Evolutionary conservation across 2,113 vertebrate genomes (phyloP), one percentile per base, ranked within the genome.

Genomic region (Xyrauchen texanus): DNA sequence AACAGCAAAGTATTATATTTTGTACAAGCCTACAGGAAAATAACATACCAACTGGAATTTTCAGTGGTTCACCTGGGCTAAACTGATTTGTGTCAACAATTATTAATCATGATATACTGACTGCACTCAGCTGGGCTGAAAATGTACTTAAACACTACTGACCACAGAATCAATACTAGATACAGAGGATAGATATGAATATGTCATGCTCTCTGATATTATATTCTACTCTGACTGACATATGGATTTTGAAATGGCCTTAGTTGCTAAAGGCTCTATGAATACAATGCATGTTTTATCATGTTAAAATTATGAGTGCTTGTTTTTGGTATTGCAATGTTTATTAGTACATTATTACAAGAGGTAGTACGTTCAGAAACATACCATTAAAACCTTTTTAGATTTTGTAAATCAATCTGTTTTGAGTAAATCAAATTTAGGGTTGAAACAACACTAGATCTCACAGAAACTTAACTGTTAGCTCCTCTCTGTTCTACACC

Each of bases 101-200:
- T 42, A 66, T 78, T 84, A 84, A 70, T 9, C 63, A 78, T 76
- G 53, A 78, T 69, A 67, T 64, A 81, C 21, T 76, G 65, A 62
- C 82, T 66, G 68, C n/a, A 9, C 13, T 65, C 69, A 6, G 42
- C 8, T 46, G 60, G 69, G 16, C 57, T 47, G 49, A 61, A 79
- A 78, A 77, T 73, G 70, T 63, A 74, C 44, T 70, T 76, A 62
- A 84, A 81, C 72, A 67, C 55, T 69, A 78, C 66, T 16, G 67
- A 75, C 71, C 51, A 64, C 71, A 72, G 52, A 72, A 82, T 82
- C 81, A 21, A 78, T 78, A 82, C 12, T 6, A 64, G 53, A 69
- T 53, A 65, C 34, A 8, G 62, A 68, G 55, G 21, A 60, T 13
- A 76, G 60, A 71, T 69, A 79, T 47, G 63, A 47, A 74, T 58